These are phyloP conservation scores for Aplysina aerophoba DNA, from an alignment of 37 sponge, comb jelly and placozoan genomes.

Conservation along the genomic window DNA sequence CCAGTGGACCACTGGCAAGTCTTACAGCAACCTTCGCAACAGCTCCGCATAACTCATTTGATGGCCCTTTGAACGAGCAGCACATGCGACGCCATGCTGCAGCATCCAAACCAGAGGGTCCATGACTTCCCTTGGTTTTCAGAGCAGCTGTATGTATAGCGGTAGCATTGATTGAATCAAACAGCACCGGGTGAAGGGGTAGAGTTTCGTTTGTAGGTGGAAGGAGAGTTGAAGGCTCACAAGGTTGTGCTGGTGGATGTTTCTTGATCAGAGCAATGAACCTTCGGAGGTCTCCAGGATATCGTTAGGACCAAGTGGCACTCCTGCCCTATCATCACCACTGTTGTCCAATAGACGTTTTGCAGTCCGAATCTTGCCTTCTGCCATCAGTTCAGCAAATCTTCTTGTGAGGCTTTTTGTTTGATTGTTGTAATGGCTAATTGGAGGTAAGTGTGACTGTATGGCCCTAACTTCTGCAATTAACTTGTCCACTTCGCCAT, in stretches of 20 bases:
- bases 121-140: conserved; percentile 23
- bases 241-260: conserved; percentile 24
- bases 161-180: background rate
- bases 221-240: background rate
- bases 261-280: background rate
- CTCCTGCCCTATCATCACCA: background rate
- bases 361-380: background rate
- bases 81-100: conserved; percentile 27
- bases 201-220: conserved; percentile 2
- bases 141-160: background rate
- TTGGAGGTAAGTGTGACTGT: conserved; percentile 19
- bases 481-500: background rate
- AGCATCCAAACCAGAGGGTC: conserved; percentile 28
- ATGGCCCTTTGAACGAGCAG: conserved; percentile 13
- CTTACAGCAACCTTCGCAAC: background rate
- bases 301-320: background rate
- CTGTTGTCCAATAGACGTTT: background rate
- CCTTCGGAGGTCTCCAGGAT: background rate
- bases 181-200: background rate
- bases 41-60: conserved; percentile 14
- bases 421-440: background rate
- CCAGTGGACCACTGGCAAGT: conserved; percentile 1
- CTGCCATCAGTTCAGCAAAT: conserved; percentile 14
- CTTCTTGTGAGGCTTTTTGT: background rate
- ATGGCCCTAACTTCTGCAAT: conserved; percentile 24